phyloP scores from a whole-genome alignment of 37 sponge, comb jelly and placozoan species.

The Petrosia ficiformis region DNA sequence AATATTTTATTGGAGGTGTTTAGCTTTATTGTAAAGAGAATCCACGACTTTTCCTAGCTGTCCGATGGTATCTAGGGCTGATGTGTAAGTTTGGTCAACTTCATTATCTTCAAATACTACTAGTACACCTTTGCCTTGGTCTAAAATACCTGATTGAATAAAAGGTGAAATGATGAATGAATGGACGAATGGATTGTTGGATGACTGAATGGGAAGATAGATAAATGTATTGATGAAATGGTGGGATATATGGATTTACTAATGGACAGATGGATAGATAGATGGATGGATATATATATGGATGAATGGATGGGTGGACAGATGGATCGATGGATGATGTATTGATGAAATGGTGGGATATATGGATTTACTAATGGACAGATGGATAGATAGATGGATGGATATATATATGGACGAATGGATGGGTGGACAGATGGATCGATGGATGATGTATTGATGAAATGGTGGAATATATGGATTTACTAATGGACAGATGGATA shows the following conservation, averaged over 20 bases:
- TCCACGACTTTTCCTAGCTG: slow-evolving; percentile 93
- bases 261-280: too few species aligned
- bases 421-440: too few species aligned
- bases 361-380: too few species aligned
- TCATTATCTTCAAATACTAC: slow-evolving; percentile 83
- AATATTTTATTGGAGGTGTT: slow-evolving; percentile 36
- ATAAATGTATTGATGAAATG: background rate
- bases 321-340: background rate
- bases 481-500: too few species aligned
- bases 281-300: too few species aligned
- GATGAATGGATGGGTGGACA: too few species aligned
- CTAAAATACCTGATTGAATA: slow-evolving; percentile 83
- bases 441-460: too few species aligned
- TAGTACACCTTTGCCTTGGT: slow-evolving; percentile 92
- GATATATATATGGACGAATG: too few species aligned
- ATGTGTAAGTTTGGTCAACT: slow-evolving; percentile 83
- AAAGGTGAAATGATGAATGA: too few species aligned
- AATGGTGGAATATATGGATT: too few species aligned
- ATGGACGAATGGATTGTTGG: too few species aligned
- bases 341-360: background rate
- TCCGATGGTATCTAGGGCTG: slow-evolving; percentile 86
- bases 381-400: too few species aligned
- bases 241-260: background rate
- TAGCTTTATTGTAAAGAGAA: slow-evolving; percentile 81
- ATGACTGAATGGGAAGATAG: slow-evolving; percentile 31